Conservation (phyloP, 2,797 vertebrate genomes). For the Myiotriccus ornatus region DNA sequence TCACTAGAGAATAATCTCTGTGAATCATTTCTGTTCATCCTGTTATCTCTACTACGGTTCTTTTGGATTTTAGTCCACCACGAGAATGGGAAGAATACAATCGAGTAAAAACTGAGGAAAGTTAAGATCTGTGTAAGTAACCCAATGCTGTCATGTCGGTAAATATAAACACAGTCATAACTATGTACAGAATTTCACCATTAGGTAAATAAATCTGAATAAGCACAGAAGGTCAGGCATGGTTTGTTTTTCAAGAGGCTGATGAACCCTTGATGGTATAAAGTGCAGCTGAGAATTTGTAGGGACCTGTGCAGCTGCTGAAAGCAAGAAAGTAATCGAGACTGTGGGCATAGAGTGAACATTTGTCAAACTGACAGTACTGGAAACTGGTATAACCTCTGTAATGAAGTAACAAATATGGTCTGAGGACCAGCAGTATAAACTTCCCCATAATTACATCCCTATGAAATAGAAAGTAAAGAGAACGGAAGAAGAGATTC, state of each 20-base stretch:
- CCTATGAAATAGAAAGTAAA: background rate
- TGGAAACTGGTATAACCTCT: background rate
- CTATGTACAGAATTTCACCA: background rate
- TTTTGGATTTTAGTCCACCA: background rate
- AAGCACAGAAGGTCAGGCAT: background rate
- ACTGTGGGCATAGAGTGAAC: background rate
- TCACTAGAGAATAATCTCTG: background rate
- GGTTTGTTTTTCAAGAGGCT: background rate
- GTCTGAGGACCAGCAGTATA: background rate
- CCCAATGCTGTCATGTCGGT: background rate
- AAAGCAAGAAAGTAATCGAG: background rate
- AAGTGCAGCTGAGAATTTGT: background rate
- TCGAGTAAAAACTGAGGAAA: background rate
- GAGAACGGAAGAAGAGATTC: background rate
- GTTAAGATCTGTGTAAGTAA: background rate
- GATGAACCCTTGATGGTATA: background rate
- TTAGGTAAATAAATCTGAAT: background rate
- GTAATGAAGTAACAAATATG: background rate
- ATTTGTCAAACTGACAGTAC: background rate
- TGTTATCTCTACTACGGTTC: background rate
- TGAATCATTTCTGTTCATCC: background rate
- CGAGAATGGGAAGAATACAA: background rate
- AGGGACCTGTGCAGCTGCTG: background rate
- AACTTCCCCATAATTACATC: background rate
- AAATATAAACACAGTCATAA: background rate